Conservation (phyloP, 30 jellyfish, hydroid and myxozoan species). For the Aurelia aurita region DNA sequence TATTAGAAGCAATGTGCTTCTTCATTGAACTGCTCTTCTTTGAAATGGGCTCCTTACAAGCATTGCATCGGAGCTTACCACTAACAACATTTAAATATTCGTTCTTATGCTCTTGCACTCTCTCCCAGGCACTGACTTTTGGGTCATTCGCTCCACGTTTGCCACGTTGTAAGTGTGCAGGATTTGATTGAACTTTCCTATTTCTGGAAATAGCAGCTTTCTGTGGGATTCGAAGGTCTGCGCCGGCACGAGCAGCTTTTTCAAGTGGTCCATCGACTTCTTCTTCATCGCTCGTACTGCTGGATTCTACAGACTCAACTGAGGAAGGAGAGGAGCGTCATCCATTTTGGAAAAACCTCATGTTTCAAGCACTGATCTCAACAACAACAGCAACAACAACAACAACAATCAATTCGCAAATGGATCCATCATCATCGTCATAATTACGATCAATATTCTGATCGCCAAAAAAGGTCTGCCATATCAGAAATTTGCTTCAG, state of each 20-base stretch:
- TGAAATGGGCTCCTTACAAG: neutral
- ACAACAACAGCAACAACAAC: too few species aligned
- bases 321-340: too few species aligned
- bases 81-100: neutral
- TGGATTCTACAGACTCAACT: neutral
- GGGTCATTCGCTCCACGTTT: slow-evolving; percentile 3
- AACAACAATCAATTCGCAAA: too few species aligned
- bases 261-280: neutral
- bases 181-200: neutral
- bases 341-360: too few species aligned
- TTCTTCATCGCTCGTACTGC: neutral
- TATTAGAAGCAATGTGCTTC: neutral
- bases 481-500: too few species aligned
- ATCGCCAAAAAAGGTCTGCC: too few species aligned
- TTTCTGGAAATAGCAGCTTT: neutral
- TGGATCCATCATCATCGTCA: too few species aligned
- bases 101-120: neutral
- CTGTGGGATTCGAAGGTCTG: neutral
- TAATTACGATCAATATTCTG: too few species aligned
- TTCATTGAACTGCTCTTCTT: neutral
- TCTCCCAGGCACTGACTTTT: slow-evolving; percentile 6
- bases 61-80: neutral
- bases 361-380: too few species aligned
- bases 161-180: neutral
- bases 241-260: neutral